phyloP scores from a whole-genome alignment of 2,888 invertebrate species.

The Dorcus hopei region DNA sequence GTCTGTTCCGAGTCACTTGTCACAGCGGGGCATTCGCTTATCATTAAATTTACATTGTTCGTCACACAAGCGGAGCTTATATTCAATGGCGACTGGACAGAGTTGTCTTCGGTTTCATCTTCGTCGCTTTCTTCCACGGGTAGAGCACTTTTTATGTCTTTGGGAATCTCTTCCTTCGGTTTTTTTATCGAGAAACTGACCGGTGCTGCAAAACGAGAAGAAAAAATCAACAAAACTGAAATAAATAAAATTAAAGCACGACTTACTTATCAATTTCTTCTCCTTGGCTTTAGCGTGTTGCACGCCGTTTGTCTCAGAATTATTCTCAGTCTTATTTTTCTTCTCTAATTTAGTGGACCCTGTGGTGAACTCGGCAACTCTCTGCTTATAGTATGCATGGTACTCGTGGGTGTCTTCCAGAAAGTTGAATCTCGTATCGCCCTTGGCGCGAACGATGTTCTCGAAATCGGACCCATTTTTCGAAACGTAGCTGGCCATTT shows the following conservation, averaged over 20 bases:
- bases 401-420: constrained; percentile 73
- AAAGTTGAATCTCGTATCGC: constrained; percentile 86
- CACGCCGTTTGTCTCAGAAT: too few relatives aligned
- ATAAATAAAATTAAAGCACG: background rate
- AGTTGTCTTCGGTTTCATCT: constrained; percentile 48
- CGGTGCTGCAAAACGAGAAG: constrained; percentile 53
- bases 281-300: constrained; percentile 33
- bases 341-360: constrained; percentile 40
- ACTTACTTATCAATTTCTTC: constrained; percentile 44
- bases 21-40: too few relatives aligned
- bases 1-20: too few relatives aligned
- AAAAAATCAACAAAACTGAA: background rate
- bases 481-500: constrained; percentile 94
- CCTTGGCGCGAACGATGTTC: constrained; percentile 76
- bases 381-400: constrained; percentile 78
- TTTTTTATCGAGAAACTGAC: constrained; percentile 86
- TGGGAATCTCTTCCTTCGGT: constrained; percentile 58
- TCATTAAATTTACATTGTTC: background rate
- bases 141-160: constrained; percentile 64
- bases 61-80: constrained; percentile 1
- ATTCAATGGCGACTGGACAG: background rate
- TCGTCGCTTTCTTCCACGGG: constrained; percentile 76
- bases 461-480: constrained; percentile 95
- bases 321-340: constrained; percentile 30
- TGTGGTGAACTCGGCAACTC: constrained; percentile 53